phyloP scores from a whole-genome alignment of 37 sponge, comb jelly and placozoan genomes.

The Beroe forskalii region DNA sequence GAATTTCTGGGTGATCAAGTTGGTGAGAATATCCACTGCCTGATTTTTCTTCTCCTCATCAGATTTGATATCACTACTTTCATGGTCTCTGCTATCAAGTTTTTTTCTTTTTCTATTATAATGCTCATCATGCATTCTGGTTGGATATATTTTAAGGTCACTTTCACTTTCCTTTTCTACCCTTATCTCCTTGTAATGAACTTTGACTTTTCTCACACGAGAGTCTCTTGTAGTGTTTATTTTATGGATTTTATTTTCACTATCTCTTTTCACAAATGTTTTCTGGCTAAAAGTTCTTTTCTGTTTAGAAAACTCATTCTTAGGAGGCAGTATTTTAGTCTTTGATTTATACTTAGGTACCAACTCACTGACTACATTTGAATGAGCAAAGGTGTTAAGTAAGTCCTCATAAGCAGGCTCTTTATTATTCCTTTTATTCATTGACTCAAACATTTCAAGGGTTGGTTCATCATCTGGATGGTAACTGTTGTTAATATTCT shows the following conservation, averaged over 20 bases:
- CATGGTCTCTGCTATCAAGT: background rate
- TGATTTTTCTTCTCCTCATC: no score
- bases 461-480: conserved; percentile 62
- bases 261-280: background rate
- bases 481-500: background rate
- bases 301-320: background rate
- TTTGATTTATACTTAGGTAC: background rate
- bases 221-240: background rate
- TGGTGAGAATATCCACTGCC: background rate
- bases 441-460: conserved; percentile 3
- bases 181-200: conserved; percentile 1
- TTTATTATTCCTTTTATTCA: background rate
- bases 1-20: conserved; percentile 3
- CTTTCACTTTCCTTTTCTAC: background rate
- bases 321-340: background rate
- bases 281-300: background rate
- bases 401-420: conserved; percentile 10
- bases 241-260: background rate
- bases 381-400: background rate
- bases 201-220: background rate
- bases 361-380: background rate
- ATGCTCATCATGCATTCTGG: background rate
- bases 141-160: background rate
- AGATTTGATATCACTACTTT: background rate
- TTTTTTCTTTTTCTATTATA: background rate